Percentiles rank a stretch among this genome's conserved stretches.
Conservation (phyloP, 2,113 vertebrate genomes). For the Lasiurus cinereus region DNA sequence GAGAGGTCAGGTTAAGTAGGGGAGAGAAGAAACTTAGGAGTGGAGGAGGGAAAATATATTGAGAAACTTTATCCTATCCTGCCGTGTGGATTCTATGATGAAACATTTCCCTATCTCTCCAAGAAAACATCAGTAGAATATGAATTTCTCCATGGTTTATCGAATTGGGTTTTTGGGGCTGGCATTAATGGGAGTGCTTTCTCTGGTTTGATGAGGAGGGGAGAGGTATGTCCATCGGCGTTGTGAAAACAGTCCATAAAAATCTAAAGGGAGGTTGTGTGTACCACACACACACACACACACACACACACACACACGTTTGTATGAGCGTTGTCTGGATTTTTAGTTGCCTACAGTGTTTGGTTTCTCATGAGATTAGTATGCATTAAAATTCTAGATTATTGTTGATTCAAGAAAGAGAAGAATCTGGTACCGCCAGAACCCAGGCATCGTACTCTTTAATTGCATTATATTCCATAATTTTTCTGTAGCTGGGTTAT, state of each 20-base stretch:
- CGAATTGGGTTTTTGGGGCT: background rate
- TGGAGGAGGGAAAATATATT: background rate
- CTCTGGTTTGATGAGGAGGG: background rate
- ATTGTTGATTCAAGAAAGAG: background rate
- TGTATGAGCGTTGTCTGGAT: background rate
- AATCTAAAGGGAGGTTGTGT: background rate
- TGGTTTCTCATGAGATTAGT: background rate
- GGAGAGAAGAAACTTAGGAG: too few relatives aligned
- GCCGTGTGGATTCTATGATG: background rate
- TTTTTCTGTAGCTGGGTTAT: slow-evolving; percentile 74
- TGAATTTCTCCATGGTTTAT: background rate
- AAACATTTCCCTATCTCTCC: background rate
- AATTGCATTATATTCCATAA: slow-evolving; percentile 76
- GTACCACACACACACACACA: too few relatives aligned
- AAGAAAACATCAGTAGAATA: background rate
- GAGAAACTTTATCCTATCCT: background rate
- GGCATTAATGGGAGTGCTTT: background rate
- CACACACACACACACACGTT: background rate
- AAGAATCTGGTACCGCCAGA: slow-evolving; percentile 57
- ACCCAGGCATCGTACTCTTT: slow-evolving; percentile 15
- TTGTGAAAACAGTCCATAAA: background rate
- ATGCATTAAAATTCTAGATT: slow-evolving; percentile 32
- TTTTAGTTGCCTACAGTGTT: slow-evolving; percentile 22
- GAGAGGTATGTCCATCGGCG: background rate
- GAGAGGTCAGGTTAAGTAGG: fast-evolving